Evolutionary conservation across 2,888 invertebrate genomes (phyloP), one percentile per base, ranked within the genome.

Genomic region (Macrostomum cliftonense): DNA sequence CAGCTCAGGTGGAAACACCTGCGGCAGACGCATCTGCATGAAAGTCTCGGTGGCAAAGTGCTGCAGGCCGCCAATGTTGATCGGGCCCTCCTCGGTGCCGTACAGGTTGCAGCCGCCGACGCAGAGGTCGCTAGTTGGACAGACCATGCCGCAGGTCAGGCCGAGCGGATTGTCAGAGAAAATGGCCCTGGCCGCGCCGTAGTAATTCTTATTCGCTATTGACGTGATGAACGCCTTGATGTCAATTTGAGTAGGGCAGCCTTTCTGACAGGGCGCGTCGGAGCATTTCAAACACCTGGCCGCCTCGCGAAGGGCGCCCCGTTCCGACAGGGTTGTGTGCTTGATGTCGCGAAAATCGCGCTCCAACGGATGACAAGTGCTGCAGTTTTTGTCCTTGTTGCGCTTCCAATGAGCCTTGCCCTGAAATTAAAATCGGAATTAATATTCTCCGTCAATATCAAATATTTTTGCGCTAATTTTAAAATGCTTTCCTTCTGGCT

Each of bases 201-300:
- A 97, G 68, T 88, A 95, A 70, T 97, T 97, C 81, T 85, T 91
- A 64, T 86, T 93, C 20, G 89, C 78, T 58, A 97, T 97, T 68
- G 87, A 87, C 1, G 84, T 84, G 50, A 97, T 97, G 67, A 97
- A 97, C 51, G 82, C 79, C 71, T 97, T 97, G 54, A 97, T 79
- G 63, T 97, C 95, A 52, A 97, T 74, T 70, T 95, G 91, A 0
- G 95, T 97, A 0, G 97, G 97, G 57, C 97, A 97, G 1, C 89
- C 87, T 70, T 95, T 95, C 72, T 95, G 95, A 63, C 95, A 95
- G 0, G 93, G 93, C 0, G 93, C 91, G 71, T 95, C 93, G 5
- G 67, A 69, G 58, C 70, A 70, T 51, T 70, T 70, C 46, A 70
- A 54, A 55, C 70, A 70, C 52, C 70, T 63, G 2, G 81, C 79